phyloP scores from a whole-genome alignment of 2,797 vertebrate species.

The Megalops cyprinoides region DNA sequence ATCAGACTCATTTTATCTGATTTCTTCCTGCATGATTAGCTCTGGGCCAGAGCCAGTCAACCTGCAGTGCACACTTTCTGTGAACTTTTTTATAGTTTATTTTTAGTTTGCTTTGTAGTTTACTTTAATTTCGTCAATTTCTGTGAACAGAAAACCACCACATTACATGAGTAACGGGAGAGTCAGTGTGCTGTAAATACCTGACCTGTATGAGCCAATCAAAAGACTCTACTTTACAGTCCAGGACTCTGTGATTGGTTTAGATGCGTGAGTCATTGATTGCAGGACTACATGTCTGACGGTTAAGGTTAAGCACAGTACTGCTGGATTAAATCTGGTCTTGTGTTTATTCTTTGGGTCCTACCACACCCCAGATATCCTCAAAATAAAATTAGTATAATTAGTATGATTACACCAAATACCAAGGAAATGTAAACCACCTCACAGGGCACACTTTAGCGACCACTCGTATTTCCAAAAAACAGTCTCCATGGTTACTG shows the following conservation, averaged over 20 bases:
- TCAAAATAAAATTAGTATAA: neutral
- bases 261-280: too few relatives aligned
- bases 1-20: too few relatives aligned
- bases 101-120: too few relatives aligned
- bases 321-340: neutral
- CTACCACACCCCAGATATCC: neutral
- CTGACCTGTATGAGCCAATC: neutral
- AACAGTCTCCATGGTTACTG: conserved; percentile 8
- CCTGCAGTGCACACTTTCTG: too few relatives aligned
- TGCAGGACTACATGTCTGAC: too few relatives aligned
- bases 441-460: neutral
- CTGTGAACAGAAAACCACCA: neutral
- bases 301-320: neutral
- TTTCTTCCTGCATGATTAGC: too few relatives aligned
- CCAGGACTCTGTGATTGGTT: too few relatives aligned
- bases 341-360: neutral
- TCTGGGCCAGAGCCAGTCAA: too few relatives aligned
- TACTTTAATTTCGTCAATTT: too few relatives aligned
- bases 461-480: neutral
- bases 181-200: neutral
- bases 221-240: too few relatives aligned
- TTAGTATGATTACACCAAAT: neutral
- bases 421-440: neutral
- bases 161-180: neutral
- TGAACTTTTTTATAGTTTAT: too few relatives aligned